phyloP scores from a whole-genome alignment of 2,113 vertebrate species.

The Raja brachyura region DNA sequence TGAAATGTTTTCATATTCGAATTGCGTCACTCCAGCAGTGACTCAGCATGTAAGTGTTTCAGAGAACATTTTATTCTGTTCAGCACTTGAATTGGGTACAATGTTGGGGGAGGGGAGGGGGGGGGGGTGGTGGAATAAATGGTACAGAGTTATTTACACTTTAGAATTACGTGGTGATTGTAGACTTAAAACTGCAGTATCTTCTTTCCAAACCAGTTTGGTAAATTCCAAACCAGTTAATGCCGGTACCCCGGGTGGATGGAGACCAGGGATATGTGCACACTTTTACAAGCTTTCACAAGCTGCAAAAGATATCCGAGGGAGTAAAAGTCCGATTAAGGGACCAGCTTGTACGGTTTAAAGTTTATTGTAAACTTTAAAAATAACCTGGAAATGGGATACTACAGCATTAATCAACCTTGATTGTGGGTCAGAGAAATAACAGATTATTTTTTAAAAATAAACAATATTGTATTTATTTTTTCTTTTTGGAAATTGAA shows the following conservation, averaged over 20 bases:
- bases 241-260: neutral
- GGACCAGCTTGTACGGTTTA: neutral
- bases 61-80: conserved; percentile 34
- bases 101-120: neutral
- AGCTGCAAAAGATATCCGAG: neutral
- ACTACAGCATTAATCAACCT: neutral
- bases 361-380: neutral
- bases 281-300: neutral
- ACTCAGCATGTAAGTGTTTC: conserved; percentile 14
- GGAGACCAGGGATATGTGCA: neutral
- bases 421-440: conserved; percentile 23
- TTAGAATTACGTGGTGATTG: conserved; percentile 23
- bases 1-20: conserved; percentile 26
- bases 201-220: neutral
- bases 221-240: neutral
- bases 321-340: neutral
- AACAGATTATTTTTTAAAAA: conserved; percentile 29
- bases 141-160: conserved; percentile 26
- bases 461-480: conserved; percentile 32
- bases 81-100: conserved; percentile 32
- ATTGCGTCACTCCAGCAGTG: conserved; percentile 27
- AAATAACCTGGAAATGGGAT: conserved; percentile 8
- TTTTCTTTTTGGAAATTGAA: conserved; percentile 20
- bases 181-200: conserved; percentile 24
- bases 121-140: neutral